phyloP scores from a whole-genome alignment of 2,888 invertebrate species.

The Eurytoma adleriae region DNA sequence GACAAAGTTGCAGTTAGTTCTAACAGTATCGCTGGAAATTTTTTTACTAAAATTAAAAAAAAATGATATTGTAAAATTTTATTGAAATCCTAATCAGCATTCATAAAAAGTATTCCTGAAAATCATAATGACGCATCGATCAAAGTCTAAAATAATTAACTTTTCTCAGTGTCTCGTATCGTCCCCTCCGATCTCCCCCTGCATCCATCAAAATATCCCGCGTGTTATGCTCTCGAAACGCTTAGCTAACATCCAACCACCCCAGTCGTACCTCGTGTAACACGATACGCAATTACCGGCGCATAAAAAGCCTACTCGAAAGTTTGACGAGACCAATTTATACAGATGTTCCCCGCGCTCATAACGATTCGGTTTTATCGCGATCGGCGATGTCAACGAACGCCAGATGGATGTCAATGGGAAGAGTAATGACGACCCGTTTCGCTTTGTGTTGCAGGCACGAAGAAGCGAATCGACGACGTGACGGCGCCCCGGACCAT shows the following conservation, averaged over 20 bases:
- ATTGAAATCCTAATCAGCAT: no score
- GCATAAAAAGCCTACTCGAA: neutral
- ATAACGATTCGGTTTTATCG: slow-evolving; percentile 4
- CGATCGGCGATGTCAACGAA: slow-evolving; percentile 7
- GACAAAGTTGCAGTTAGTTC: no score
- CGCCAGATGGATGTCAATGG: slow-evolving; percentile 3
- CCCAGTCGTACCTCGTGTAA: neutral
- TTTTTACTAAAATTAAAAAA: no score
- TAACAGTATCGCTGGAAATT: no score
- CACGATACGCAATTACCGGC: neutral
- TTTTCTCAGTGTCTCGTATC: neutral
- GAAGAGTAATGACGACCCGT: slow-evolving; percentile 6
- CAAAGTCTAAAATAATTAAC: slow-evolving; percentile 16
- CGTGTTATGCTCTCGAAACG: neutral
- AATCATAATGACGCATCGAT: neutral
- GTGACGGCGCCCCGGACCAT: slow-evolving; percentile 80
- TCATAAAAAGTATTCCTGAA: neutral
- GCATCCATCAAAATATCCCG: neutral
- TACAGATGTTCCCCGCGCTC: neutral
- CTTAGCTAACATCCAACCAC: no score
- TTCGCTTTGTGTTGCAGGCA: slow-evolving; percentile 73
- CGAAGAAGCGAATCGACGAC: slow-evolving; percentile 76
- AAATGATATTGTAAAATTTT: no score
- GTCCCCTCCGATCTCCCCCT: slow-evolving; percentile 5
- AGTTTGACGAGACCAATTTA: slow-evolving; percentile 14